Evolutionary conservation across 2,797 vertebrate genomes (phyloP).

Genomic region (Huso huso): DNA sequence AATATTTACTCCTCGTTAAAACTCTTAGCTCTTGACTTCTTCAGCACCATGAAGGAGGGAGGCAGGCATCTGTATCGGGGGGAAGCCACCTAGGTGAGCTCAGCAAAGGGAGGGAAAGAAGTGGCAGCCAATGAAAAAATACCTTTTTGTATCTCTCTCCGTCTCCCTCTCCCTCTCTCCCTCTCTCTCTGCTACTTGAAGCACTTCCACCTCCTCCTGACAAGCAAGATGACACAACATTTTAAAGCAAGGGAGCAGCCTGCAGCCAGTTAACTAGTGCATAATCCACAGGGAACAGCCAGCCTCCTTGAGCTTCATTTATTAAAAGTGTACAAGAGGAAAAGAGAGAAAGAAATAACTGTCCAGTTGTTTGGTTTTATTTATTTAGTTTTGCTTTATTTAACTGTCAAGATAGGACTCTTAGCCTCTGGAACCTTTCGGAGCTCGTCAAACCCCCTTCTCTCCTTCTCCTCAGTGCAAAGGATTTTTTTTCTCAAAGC

Average conservation of each 20-base stretch:
- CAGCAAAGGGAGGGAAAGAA: conserved; percentile 51
- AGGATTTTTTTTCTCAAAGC: too few species aligned
- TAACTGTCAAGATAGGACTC: too few species aligned
- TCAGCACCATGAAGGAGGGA: conserved; percentile 61
- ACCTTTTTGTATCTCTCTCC: conserved; percentile 61
- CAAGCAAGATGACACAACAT: conserved; percentile 53
- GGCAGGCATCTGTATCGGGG: conserved; percentile 65
- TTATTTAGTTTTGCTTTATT: too few species aligned
- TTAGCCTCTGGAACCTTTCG: too few species aligned
- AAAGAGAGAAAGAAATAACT: conserved; percentile 2
- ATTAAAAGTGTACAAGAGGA: conserved; percentile 36
- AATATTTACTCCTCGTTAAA: conserved; percentile 64
- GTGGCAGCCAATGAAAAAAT: conserved; percentile 70
- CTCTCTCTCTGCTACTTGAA: conserved; percentile 36
- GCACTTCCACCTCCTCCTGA: conserved; percentile 54
- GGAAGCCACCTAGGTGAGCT: conserved; percentile 71
- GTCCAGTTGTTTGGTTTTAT: too few species aligned
- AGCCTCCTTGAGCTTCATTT: conserved; percentile 33
- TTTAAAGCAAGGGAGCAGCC: conserved; percentile 45
- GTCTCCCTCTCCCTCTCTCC: conserved; percentile 26
- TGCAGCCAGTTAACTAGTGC: conserved; percentile 51
- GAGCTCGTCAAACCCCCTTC: too few species aligned
- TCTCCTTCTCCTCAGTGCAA: too few species aligned
- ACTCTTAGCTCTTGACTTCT: conserved; percentile 65
- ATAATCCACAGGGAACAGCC: conserved; percentile 41